phyloP scores from a whole-genome alignment of 2,113 vertebrate species.

The Pavo muticus region DNA sequence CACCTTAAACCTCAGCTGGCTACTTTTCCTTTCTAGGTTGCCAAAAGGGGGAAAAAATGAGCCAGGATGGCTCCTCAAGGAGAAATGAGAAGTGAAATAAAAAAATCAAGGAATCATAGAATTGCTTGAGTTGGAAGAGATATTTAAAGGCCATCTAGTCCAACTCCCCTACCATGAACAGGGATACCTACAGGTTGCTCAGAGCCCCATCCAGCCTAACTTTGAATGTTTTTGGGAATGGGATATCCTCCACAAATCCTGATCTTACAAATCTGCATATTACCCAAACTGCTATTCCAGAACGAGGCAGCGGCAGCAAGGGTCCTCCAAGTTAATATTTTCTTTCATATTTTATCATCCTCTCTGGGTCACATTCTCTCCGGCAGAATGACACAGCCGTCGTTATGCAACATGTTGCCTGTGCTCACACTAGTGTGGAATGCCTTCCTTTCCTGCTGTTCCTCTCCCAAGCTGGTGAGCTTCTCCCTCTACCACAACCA shows the following conservation, averaged over 20 bases:
- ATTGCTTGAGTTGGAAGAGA: too few relatives aligned
- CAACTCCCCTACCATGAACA: too few relatives aligned
- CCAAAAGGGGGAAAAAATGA: not conserved
- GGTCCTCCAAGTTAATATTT: not conserved
- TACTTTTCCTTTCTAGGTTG: constrained; percentile 8
- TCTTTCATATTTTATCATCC: not conserved
- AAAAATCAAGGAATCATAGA: too few relatives aligned
- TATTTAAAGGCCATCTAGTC: too few relatives aligned
- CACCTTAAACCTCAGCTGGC: not conserved
- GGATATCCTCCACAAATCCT: not conserved
- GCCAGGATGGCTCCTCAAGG: not conserved
- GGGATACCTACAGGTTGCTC: too few relatives aligned
- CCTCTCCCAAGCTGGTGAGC: not conserved
- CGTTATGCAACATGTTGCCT: not conserved
- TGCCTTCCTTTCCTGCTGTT: not conserved
- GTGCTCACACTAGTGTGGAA: not conserved
- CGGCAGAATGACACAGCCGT: not conserved
- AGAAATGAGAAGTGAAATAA: not conserved
- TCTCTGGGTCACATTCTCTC: not conserved
- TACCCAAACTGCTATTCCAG: not conserved
- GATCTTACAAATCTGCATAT: not conserved
- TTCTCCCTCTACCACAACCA: not conserved
- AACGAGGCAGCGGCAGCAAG: not conserved
- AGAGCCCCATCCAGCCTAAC: too few relatives aligned
- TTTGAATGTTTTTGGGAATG: too few relatives aligned